Evolutionary conservation across 2,888 invertebrate species (phyloP), one percentile per base, ranked within the genome.

Genomic region (Dysmachus trigonus): DNA sequence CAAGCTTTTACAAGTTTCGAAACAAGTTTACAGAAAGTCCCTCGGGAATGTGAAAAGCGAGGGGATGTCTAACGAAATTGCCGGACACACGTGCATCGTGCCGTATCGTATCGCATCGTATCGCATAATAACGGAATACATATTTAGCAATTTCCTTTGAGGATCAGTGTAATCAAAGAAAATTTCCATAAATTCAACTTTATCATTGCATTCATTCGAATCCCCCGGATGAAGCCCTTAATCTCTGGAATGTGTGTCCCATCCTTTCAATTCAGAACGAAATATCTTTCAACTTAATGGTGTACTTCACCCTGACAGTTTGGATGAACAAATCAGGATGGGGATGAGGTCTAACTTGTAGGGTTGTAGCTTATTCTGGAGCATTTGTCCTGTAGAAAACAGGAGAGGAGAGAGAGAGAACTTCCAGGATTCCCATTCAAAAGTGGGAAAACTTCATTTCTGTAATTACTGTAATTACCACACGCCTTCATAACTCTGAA

Each of bases 391-490:
- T 27, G 8, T 10, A n/a, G n/a, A n/a, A 22, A 10, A 27, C 62
- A 27, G 62, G 62, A 62, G 27, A 22, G 7, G 18, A 22, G 8
- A n/a, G n/a, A n/a, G n/a, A n/a, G n/a, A n/a, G n/a, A n/a, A n/a
- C n/a, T 53, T 53, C n/a, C 53, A 53, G 22, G 10, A 53, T 0
- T 35, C 30, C n/a, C 22, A 41, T 77, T 77, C 41, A 77, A 47
- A 77, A 47, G 13, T n/a, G n/a, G 13, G 27, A 30, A 35, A 47
- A 47, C 47, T 77, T 77, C 47, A 51, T 77, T 77, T 27, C 77
- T 10, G 77, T 30, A 77, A 77, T 77, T 77, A 22, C 8, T 38
- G 30, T 47, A 77, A 77, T 77, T 77, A 77, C 77, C 7, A 27
- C 27, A 47, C 35, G 41, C 13, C 41, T 76, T 38, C 22, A 76